These are phyloP conservation scores for Megalurothrips usitatus DNA, from an alignment of 2,888 invertebrate species.

Conservation along the genomic window DNA sequence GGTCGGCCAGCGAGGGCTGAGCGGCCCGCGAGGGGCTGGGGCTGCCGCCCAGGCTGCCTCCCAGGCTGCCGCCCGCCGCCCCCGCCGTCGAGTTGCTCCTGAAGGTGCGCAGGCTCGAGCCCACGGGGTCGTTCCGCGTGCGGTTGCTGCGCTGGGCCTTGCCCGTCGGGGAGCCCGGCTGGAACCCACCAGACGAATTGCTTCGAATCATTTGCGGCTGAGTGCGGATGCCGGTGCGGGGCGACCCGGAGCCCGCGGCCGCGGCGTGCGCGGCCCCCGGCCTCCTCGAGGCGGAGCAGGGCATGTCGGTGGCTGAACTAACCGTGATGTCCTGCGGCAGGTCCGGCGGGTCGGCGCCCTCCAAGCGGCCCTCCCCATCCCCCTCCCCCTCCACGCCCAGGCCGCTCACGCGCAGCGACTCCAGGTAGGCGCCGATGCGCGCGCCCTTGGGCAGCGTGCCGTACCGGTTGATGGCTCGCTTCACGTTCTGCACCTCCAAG, in stretches of 20 bases:
- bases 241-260: constrained; percentile 56
- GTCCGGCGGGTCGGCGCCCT: constrained; percentile 43
- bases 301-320: constrained; percentile 40
- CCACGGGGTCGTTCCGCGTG: constrained; percentile 45
- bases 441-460: constrained; percentile 96
- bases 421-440: constrained; percentile 92
- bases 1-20: constrained; percentile 71
- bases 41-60: constrained; percentile 35
- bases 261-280: constrained; percentile 43
- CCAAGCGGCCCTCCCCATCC: constrained; percentile 38
- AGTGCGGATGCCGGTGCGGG: constrained; percentile 60
- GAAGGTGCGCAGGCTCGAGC: constrained; percentile 49
- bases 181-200: constrained; percentile 73
- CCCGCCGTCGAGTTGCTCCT: constrained; percentile 53
- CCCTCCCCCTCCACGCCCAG: constrained; percentile 40
- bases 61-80: constrained; percentile 38
- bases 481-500: constrained; percentile 91
- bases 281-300: constrained; percentile 33
- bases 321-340: constrained; percentile 37
- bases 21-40: constrained; percentile 65
- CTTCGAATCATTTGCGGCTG: constrained; percentile 80
- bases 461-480: constrained; percentile 88
- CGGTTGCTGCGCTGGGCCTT: constrained; percentile 44
- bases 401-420: constrained; percentile 82
- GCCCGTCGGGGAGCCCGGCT: constrained; percentile 31